Evolutionary conservation across 2,113 vertebrate genomes (phyloP).

Genomic region (Theropithecus gelada): DNA sequence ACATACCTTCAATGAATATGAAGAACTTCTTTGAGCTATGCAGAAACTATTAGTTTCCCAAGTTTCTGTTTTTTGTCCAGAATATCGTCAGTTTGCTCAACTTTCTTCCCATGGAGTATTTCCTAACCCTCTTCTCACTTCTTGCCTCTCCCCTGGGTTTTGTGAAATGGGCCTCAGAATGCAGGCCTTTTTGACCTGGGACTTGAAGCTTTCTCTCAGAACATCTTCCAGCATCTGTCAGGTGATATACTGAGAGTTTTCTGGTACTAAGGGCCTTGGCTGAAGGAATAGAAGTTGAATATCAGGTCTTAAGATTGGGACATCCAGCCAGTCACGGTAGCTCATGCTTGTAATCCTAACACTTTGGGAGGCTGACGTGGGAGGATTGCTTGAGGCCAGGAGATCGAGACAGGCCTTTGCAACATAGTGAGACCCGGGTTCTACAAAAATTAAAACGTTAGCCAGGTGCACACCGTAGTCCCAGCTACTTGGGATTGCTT

Average conservation of each 20-base stretch:
- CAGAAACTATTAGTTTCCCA: background rate
- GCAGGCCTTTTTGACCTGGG: background rate
- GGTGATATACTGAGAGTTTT: background rate
- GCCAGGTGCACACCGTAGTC: too few species aligned
- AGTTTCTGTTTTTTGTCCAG: background rate
- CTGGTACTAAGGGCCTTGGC: background rate
- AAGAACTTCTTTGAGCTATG: background rate
- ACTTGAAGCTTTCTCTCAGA: constrained; percentile 14
- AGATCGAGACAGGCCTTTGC: background rate
- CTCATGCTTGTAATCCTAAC: background rate
- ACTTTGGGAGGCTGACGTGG: background rate
- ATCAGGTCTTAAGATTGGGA: background rate
- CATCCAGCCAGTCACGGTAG: background rate
- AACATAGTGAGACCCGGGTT: background rate
- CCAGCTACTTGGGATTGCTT: too few species aligned
- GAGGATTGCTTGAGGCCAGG: background rate
- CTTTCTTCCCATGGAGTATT: background rate
- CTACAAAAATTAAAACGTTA: too few species aligned
- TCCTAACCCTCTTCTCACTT: background rate
- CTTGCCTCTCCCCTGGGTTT: background rate
- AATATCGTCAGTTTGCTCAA: background rate
- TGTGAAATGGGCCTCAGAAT: background rate
- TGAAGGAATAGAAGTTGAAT: background rate
- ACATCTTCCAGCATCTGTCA: background rate
- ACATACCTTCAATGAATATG: background rate